Base-by-base conservation (phyloP, 2,888 invertebrate genomes). In the Thysanoteuthis rhombus region DNA sequence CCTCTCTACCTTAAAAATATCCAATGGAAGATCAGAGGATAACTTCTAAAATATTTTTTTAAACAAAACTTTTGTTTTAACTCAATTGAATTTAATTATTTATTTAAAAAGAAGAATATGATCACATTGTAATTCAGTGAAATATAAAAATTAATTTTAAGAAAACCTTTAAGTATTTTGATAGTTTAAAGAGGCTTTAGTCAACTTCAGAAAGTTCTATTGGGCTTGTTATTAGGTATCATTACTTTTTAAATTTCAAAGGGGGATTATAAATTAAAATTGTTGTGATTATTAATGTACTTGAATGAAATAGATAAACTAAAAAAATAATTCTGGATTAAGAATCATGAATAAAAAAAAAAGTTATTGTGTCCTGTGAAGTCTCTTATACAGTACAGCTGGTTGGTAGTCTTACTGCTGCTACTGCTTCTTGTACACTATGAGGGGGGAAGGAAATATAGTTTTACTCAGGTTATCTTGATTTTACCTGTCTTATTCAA, bases 401-500 rank as follows among this genome's bases (percentile, higher is more conserved):
- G 75, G 75, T n/a, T 75, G 75, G 16, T 32, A 75, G 32, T 32
- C n/a, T 75, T 75, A 75, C 75, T 75, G 75, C 75, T 75, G n/a
- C 75, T 32, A 75, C 75, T 75, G 75, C 75, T 75, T n/a, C n/a
- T 75, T 75, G n/a, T 75, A n/a, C 75, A 75, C n/a, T n/a, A 75
- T 75, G n/a, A 75, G 75, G 75, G 16, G 75, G n/a, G 75, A 75
- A 75, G 6, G 75, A n/a, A 75, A 75, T 75, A 75, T 12, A 75
- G 75, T 75, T 75, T 75, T 75, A 75, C 75, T n/a, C 12, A 75
- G n/a, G 75, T n/a, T 75, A 32, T 75, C n/a, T n/a, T n/a, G 1
- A 75, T 75, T 75, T 75, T n/a, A 75, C n/a, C n/a, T 75, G n/a
- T 75, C n/a, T n/a, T 75, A 75, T 75, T n/a, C n/a, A 75, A 75